phyloP scores from a whole-genome alignment of 2,888 invertebrate species.

The Athrips mouffetella region DNA sequence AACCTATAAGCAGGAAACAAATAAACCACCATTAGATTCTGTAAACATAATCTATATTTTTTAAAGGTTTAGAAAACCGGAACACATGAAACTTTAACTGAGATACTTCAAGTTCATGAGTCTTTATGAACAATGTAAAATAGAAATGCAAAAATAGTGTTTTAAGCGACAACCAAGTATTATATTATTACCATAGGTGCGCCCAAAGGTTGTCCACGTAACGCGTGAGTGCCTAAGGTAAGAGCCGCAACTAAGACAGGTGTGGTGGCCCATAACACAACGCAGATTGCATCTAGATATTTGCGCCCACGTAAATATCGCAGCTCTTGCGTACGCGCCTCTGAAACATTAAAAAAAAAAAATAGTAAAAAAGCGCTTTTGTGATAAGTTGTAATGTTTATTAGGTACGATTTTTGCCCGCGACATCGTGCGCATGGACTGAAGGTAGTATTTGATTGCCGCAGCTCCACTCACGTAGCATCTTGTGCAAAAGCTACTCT shows the following conservation, averaged over 20 bases:
- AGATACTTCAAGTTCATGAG: no score
- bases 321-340: constrained; percentile 83
- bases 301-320: constrained; percentile 90
- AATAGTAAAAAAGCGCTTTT: neutral
- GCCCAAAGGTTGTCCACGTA: constrained; percentile 87
- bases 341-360: constrained; percentile 65
- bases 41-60: neutral
- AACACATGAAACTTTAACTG: neutral
- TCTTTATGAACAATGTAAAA: no score
- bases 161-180: no score
- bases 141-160: no score
- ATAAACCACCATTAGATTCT: neutral
- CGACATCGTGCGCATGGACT: no score
- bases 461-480: no score
- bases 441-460: no score
- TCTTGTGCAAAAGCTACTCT: no score
- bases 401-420: no score
- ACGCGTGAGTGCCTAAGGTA: constrained; percentile 87
- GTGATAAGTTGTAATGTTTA: neutral
- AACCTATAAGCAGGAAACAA: constrained; percentile 51
- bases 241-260: constrained; percentile 93
- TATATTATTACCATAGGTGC: constrained; percentile 90
- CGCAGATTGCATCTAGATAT: constrained; percentile 97
- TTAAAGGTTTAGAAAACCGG: no score
- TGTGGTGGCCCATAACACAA: constrained; percentile 99